A percentile compares a stretch with the other conserved stretches of the same genome.
These are phyloP conservation scores for Corythaixoides concolor DNA, from an alignment of 2,113 vertebrate genomes.

Conservation along the genomic window DNA sequence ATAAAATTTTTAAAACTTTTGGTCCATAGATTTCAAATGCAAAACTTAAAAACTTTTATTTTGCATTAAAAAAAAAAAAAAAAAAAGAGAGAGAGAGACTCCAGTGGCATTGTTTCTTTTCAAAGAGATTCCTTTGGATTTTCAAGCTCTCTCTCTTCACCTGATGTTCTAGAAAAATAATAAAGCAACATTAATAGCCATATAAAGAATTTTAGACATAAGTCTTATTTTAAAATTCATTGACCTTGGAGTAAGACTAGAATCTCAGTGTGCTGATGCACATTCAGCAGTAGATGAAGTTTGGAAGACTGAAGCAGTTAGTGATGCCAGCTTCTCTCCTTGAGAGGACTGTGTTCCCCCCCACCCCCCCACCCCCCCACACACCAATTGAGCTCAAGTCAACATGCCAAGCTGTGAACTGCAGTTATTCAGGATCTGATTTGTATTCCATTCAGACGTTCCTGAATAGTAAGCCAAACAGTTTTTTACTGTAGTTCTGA, in stretches of 20 bases:
- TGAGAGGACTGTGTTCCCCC: background rate
- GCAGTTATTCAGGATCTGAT: background rate
- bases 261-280: background rate
- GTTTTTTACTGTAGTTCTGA: background rate
- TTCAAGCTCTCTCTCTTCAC: constrained; percentile 66
- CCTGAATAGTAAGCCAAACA: background rate
- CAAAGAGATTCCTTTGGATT: constrained; percentile 53
- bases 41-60: constrained; percentile 54
- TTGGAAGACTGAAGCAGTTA: background rate
- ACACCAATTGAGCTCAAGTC: background rate
- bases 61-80: too few relatives aligned
- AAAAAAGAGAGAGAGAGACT: background rate
- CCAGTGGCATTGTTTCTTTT: constrained; percentile 53
- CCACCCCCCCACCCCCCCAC: background rate
- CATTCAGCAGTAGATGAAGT: background rate
- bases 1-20: constrained; percentile 73
- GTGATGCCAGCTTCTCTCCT: background rate
- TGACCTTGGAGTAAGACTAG: background rate
- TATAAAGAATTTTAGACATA: background rate
- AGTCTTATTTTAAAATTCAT: background rate
- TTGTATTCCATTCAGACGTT: background rate
- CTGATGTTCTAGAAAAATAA: constrained; percentile 44
- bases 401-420: background rate
- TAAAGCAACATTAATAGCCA: background rate
- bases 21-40: constrained; percentile 60